Base-by-base conservation (phyloP, 1,140 invertebrate genomes). In the Lordiphosa stackelbergi region DNA sequence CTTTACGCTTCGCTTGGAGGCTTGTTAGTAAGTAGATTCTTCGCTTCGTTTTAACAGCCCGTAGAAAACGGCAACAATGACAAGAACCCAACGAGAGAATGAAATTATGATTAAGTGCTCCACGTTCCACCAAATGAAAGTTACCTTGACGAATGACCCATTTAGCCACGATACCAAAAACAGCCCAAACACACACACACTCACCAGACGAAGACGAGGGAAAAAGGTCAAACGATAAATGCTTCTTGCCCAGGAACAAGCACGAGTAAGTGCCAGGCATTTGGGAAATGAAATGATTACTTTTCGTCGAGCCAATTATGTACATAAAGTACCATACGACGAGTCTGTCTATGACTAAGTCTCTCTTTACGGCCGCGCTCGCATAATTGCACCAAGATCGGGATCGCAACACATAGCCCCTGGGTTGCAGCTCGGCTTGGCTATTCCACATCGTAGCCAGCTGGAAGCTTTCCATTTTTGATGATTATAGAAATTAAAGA, bases 111-210 rank as follows among this genome's bases (percentile, higher is more conserved):
- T 73, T 70, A 84, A 78, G 62, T 73, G 73, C 62, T 59, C 61
- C 62, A 78, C 73, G 73, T 70, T 69, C 57, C 54, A 69, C 83
- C 71, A 84, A 84, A 84, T 84, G 78, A 84, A 84, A 84, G 78
- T 85, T 84, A 85, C 78, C 78, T 85, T 84, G 78, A 84, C 78
- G 78, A 84, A 78, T 85, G 78, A 84, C 78, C 78, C 56, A 84
- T 84, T 79, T 84, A 84, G 74, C 66, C 73, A 84, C 66, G 70
- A 65, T 59, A 71, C 78, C 73, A 70, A 70, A 79, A 68, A 7
- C 49, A 35, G 22, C 22, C 22, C 22, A 28, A 46, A 53, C 3
- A 49, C 9, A 58, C 7, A 46, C 8, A 64, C 47, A 69, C 37
- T 7, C 7, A 43, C 42, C 8, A 47, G 13, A 38, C 37, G 12